A percentile compares a stretch with the other conserved stretches of the same genome.
These are phyloP conservation scores for Microcebus griseorufus DNA, from an alignment of 2,113 vertebrate genomes.

Conservation along the genomic window DNA sequence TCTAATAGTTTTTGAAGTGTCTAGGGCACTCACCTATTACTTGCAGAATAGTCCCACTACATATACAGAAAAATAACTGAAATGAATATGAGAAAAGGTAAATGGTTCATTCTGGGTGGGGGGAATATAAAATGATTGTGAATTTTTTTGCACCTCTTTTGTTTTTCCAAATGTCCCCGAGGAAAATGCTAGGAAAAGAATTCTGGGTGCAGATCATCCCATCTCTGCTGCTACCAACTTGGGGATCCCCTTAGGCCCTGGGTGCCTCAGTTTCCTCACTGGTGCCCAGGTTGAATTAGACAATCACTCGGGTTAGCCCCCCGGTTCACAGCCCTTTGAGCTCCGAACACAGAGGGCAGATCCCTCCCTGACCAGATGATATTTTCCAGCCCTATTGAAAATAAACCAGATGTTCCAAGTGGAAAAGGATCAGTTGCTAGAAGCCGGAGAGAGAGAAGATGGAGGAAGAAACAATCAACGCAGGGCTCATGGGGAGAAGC, in stretches of 20 bases:
- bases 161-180: not conserved
- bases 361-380: not conserved
- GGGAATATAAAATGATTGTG: not conserved
- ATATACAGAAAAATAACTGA: not conserved
- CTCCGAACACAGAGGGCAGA: not conserved
- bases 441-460: not conserved
- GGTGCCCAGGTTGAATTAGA: not conserved
- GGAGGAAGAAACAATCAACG: not conserved
- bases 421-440: not conserved
- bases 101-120: not conserved
- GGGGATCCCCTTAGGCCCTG: fast-evolving
- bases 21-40: fast-evolving
- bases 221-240: not conserved
- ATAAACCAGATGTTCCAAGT: not conserved
- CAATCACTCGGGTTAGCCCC: fast-evolving
- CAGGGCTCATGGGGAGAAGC: not conserved
- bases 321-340: not conserved
- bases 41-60: not conserved
- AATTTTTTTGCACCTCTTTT: not conserved
- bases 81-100: not conserved
- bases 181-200: not conserved
- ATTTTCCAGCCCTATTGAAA: not conserved
- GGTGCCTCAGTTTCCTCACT: not conserved
- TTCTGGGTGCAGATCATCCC: not conserved
- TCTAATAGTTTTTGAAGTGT: not conserved